Percentiles rank a stretch among this genome's conserved stretches.
phyloP scores from a whole-genome alignment of 2,797 vertebrate species.

The Podarcis lilfordi region DNA sequence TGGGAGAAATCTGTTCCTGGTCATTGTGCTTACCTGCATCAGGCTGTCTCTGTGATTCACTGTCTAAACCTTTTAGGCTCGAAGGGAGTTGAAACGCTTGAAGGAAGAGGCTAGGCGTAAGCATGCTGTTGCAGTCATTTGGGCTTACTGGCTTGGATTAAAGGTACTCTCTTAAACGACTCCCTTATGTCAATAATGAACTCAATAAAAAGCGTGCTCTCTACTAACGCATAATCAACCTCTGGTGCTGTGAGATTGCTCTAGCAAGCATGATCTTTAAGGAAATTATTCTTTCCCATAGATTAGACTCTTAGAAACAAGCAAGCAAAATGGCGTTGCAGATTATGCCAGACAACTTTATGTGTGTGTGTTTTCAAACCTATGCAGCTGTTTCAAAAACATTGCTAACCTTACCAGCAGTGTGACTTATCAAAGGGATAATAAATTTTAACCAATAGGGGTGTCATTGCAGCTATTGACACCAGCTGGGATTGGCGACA shows the following conservation, averaged over 20 bases:
- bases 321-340: neutral
- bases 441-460: neutral
- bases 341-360: slow-evolving; percentile 1
- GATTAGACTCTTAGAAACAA: neutral
- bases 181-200: slow-evolving; percentile 59
- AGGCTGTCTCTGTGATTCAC: slow-evolving; percentile 80
- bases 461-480: neutral
- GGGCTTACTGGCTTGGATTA: slow-evolving; percentile 99
- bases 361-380: neutral
- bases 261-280: slow-evolving; percentile 34
- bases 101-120: slow-evolving; percentile 98
- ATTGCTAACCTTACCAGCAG: neutral
- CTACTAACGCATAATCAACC: slow-evolving; percentile 71
- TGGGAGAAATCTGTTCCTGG: slow-evolving; percentile 64
- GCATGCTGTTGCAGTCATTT: slow-evolving; percentile 98
- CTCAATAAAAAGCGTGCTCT: slow-evolving; percentile 59
- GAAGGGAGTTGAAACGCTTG: slow-evolving; percentile 97
- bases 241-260: slow-evolving; percentile 40
- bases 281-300: slow-evolving; percentile 31
- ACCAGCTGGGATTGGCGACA: slow-evolving; percentile 34
- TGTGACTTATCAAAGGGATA: slow-evolving; percentile 5
- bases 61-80: slow-evolving; percentile 91
- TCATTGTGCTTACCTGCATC: slow-evolving; percentile 73
- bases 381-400: neutral
- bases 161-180: slow-evolving; percentile 88